Base-by-base conservation (phyloP, 2,113 vertebrate genomes). In the Leuciscus idus region DNA sequence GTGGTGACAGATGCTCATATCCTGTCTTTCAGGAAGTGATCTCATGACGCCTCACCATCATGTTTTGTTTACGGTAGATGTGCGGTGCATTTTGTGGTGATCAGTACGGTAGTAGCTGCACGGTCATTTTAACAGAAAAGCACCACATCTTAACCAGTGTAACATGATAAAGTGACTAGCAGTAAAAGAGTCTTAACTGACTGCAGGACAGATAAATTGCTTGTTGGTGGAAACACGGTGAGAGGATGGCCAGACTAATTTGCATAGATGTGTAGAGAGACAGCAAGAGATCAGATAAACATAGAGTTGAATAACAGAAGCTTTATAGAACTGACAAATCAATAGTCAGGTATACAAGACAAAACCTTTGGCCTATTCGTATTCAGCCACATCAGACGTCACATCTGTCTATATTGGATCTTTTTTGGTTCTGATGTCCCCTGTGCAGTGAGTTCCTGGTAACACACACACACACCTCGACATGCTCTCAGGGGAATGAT, bases 21-120 rank as follows among this genome's bases (percentile, higher is more conserved):
- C 81, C 81, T 75, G 74, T 78, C 19, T 84, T 19, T 84, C 87
- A 75, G 87, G 84, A 88, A 84, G 87, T 86, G n/a, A 55, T 64
- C 23, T 46, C 72, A 39, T 36, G 9, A 13, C 21, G 3, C 73
- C n/a, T 50, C 9, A 50, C 73, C 11, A 13, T 50, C 5, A 48
- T 26, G n/a, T 74, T 59, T 26, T 52, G 76, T 74, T 87, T 81
- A 62, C 15, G 36, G 46, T 73, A 84, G 50, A 64, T 30, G 80
- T 59, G 62, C 30, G 21, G 23, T 39, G 39, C 61, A 23, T 52
- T 79, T 36, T 80, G 23, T 1, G n/a, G 36, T 61, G 4, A 2
- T 30, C n/a, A 19, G 26, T 26, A 26, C 26, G 26, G 26, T 26
- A 26, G 36, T 0, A 1, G 46, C 50, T 33, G 6, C 9, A 2